phyloP scores from a whole-genome alignment of 2,113 vertebrate genomes.

The Merops nubicus region DNA sequence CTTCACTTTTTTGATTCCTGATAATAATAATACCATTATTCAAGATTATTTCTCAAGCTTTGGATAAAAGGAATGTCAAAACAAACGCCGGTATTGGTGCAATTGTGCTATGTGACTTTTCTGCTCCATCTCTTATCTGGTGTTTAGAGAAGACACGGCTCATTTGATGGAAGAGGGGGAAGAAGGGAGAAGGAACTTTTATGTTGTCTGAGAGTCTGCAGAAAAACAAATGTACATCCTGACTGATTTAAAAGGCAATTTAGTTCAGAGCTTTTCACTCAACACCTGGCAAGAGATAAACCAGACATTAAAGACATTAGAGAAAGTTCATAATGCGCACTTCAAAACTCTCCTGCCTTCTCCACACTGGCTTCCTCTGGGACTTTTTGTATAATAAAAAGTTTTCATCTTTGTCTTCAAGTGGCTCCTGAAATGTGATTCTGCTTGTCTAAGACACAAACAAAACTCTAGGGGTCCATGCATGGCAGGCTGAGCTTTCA shows the following conservation, averaged over 20 bases:
- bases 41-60: neutral
- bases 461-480: neutral
- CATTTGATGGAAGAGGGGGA: neutral
- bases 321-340: neutral
- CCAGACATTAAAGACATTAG: neutral
- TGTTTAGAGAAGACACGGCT: neutral
- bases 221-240: neutral
- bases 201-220: neutral
- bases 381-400: neutral
- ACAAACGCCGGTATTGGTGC: neutral
- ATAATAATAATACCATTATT: no score
- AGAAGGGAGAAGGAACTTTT: neutral
- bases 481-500: neutral
- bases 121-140: neutral
- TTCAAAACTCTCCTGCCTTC: neutral
- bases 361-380: neutral
- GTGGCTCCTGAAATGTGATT: neutral
- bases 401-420: neutral
- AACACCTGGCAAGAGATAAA: slow-evolving; percentile 65
- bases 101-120: neutral
- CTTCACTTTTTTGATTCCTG: neutral
- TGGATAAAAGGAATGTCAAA: slow-evolving; percentile 22
- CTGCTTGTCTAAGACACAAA: neutral
- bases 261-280: slow-evolving; percentile 57
- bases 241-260: slow-evolving; percentile 61